Base-by-base conservation (phyloP, 2,888 invertebrate species). In the Candidula unifasciata region DNA sequence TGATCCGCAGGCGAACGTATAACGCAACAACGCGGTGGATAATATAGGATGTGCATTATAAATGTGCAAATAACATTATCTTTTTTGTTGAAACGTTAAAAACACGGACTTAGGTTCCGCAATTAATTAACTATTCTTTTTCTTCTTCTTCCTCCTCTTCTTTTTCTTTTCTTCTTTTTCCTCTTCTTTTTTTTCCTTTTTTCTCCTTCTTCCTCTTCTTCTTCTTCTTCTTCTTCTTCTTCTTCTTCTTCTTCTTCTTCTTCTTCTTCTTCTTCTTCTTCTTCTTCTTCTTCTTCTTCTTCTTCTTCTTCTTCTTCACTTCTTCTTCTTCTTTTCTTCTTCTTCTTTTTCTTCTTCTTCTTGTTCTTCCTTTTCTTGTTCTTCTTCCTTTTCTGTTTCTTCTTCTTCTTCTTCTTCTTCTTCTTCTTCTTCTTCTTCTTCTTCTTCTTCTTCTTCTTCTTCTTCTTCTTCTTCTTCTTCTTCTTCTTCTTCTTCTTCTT, bases 151-250 rank as follows among this genome's bases (percentile, higher is more conserved):
- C n/a, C n/a, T n/a, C n/a, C n/a, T 54, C 52, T 35, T n/a, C 24
- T 30, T 24, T 16, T 35, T 52, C 54, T 30, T 13, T 13, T 44
- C 44, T n/a, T n/a, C 44, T 44, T 44, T 13, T 44, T 44, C 44
- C 44, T 6, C 44, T 44, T 44, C 44, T 44, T 1, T 13, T 13
- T 44, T 13, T 44, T 44, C 44, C 6, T 80, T 35, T 64, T 35
- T 33, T 35, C 66, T 52, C 68, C 80, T 66, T 35, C 68, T 35
- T 80, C 80, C 30, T 37, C 68, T 68, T 80, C 80, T 80, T 52
- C 52, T 35, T 66, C 79, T 64, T 30, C 66, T 18, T 78, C 21
- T 60, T 30, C 66, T 30, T 79, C 60, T 79, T 30, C 60, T n/a
- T 64, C 27, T 44, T 44, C 44, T 44, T 44, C 44, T 44, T 44